Evolutionary conservation across 2,797 vertebrate genomes (phyloP).

Genomic region (Otus scops): DNA sequence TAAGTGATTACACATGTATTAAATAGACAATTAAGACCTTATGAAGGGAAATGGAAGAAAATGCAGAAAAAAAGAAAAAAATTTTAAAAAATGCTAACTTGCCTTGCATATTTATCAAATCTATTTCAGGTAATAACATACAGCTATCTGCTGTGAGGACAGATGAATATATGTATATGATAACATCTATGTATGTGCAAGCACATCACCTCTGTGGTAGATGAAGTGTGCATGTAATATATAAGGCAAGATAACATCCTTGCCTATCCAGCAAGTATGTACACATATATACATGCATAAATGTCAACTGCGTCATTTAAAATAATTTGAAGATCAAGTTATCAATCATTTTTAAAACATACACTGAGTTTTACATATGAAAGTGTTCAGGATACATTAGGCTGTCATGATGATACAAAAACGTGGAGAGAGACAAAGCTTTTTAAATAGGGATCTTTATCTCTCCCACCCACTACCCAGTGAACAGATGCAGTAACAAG

Average conservation of each 20-base stretch:
- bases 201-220: background rate
- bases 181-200: background rate
- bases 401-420: background rate
- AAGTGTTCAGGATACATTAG: conserved; percentile 11
- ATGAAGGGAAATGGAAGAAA: background rate
- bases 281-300: conserved; percentile 40
- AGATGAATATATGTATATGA: background rate
- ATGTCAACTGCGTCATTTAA: conserved; percentile 37
- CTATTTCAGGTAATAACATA: background rate
- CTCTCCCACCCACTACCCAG: conserved; percentile 43
- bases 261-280: background rate
- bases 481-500: conserved; percentile 47
- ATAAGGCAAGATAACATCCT: background rate
- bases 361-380: conserved; percentile 1
- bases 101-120: background rate
- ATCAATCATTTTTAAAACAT: conserved; percentile 42
- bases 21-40: background rate
- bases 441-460: conserved; percentile 40
- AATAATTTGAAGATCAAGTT: conserved; percentile 45
- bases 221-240: background rate
- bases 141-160: background rate
- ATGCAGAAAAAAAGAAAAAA: background rate
- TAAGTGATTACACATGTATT: background rate
- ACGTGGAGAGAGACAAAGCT: conserved; percentile 1
- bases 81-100: background rate